Evolutionary conservation across 2,888 invertebrate genomes (phyloP), one percentile per base, ranked within the genome.

Genomic region (Colletes collaris): DNA sequence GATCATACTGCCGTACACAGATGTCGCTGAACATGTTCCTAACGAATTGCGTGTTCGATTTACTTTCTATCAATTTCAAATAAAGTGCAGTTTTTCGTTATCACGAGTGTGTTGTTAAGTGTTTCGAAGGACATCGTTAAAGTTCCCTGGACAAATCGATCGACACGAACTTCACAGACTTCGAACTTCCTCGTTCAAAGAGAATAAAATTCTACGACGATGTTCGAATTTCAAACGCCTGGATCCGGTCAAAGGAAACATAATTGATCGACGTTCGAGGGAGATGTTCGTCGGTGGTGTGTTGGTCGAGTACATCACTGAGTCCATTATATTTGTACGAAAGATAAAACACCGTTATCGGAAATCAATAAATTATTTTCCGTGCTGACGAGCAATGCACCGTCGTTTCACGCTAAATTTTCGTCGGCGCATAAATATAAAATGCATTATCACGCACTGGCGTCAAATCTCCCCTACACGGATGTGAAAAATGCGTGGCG

Each of bases 341-440:
- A 81, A 76, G 76, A 76, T 80, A 76, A 81, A 80, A 80, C 72
- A 65, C 65, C 67, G 71, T 67, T 76, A 81, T 81, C 68, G 81
- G 70, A 81, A 81, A 81, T 81, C 81, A 66, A 80, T 80, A 81
- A 79, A 80, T 80, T 76, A 80, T 69, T 81, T 80, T 81, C 76
- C 72, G 64, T 80, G 46, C 72, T 71, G 80, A 72, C 80, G 80
- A 55, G 58, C 65, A 64, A 58, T 59, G 52, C 63, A 68, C 70
- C 67, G 67, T 68, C 60, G 65, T 76, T 76, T 79, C 75, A 67
- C 64, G 81, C 64, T 70, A 75, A 81, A 80, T 68, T 75, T 79
- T 79, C 70, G 53, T 59, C 60, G 70, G 66, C 37, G 78, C 68
- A 77, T 77, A 80, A 80, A 80, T 80, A 78, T 78, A 78, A 80